Evolutionary conservation across 2,113 vertebrate species (phyloP), one percentile per base, ranked within the genome.

Genomic region (Galemys pyrenaicus): DNA sequence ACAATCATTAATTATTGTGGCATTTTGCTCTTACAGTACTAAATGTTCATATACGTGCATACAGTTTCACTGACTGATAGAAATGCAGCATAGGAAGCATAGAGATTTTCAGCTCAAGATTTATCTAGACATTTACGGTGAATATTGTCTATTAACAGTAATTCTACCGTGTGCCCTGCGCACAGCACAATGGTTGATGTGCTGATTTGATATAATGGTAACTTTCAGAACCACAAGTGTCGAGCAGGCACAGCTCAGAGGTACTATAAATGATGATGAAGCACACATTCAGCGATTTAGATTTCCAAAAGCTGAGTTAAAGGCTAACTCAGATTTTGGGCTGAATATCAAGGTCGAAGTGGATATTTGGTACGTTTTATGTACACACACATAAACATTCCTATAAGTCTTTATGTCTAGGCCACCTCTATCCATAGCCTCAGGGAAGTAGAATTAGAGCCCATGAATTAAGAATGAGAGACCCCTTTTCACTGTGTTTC

Each of bases 61-160:
- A 30, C 64, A 86, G 49, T 85, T 75, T 26, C 37, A 78, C 51
- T 44, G 35, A 71, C 54, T 78, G 68, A 80, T 51, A 74, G 49
- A 81, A 87, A 67, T 58, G 87, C 88, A 88, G 83, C n/a, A 41
- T n/a, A 39, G 64, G 70, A 88, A n/a, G 41, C 68, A 85, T 41
- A 58, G 70, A 79, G 44, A 91, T 73, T 79, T 85, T 94, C 46
- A 26, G 74, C 46, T 91, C 22, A 62, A 87, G 91, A 82, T 64
- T 65, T 22, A 79, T 49, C 54, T 62, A 74, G 89, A 88, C 56
- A 46, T 56, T 78, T 58, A 73, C 11, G 88, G 41, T 83, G 39
- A 73, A 11, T 20, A 20, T 58, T 9, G 46, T 4, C 71, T 70
- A 60, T 62, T 90, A 73, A 64, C 44, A 88, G 26, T 35, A 84